These are phyloP conservation scores for Meda fulgida DNA, from an alignment of 2,797 vertebrate genomes.

Conservation along the genomic window DNA sequence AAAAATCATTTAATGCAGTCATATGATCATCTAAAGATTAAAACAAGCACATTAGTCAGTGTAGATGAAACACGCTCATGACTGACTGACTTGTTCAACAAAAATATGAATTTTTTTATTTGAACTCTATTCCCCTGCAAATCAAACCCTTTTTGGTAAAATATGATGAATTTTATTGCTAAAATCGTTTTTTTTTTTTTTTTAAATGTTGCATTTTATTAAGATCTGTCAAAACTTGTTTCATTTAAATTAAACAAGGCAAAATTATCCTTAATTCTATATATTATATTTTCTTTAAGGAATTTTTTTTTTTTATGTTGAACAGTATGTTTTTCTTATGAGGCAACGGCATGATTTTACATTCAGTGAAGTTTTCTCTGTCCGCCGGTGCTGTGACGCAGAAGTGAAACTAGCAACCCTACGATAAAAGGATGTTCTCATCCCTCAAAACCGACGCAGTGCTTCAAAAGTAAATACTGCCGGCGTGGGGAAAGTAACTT, in stretches of 20 bases:
- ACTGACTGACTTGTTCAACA: not conserved
- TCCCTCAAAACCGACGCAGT: not conserved
- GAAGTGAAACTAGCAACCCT: not conserved
- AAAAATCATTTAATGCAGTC: slow-evolving; percentile 7
- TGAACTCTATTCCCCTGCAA: no score
- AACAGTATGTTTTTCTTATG: not conserved
- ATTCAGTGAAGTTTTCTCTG: slow-evolving; percentile 16
- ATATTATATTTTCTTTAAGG: slow-evolving; percentile 1
- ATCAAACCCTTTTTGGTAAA: not conserved
- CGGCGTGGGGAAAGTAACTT: not conserved
- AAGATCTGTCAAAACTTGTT: not conserved
- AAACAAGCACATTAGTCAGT: not conserved
- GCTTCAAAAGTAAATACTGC: no score
- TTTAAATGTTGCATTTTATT: not conserved
- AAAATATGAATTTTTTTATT: not conserved
- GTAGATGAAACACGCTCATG: not conserved
- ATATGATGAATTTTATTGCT: not conserved
- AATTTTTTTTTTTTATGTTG: no score
- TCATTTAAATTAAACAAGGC: not conserved
- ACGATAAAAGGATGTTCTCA: not conserved
- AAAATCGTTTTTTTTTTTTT: not conserved
- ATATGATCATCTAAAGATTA: not conserved
- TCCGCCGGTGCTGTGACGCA: not conserved
- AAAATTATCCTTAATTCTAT: not conserved
- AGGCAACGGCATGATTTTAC: slow-evolving; percentile 31